Evolutionary conservation across 2,888 invertebrate species (phyloP).

Genomic region (Melieria picta): DNA sequence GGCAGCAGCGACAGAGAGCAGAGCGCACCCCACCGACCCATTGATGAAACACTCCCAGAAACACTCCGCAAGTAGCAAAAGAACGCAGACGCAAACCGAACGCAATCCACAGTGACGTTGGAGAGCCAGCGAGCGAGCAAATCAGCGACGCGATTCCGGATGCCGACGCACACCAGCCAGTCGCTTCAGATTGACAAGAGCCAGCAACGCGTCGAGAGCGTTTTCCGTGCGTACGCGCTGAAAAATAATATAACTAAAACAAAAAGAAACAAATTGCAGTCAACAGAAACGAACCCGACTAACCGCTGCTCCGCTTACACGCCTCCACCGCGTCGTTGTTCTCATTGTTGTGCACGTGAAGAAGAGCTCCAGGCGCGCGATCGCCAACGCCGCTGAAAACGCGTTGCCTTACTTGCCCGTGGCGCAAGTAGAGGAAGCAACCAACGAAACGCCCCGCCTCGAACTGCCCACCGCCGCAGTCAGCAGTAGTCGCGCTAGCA

Average conservation of each 20-base stretch:
- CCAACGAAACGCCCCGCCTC: conserved; percentile 17
- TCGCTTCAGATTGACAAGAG: conserved; percentile 54
- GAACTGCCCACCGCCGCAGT: conserved; percentile 28
- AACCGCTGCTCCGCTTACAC: no score
- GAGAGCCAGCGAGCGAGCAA: not conserved
- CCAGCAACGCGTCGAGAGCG: conserved; percentile 54
- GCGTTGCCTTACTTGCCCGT: not conserved
- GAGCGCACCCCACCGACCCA: not conserved
- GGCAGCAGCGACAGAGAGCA: not conserved
- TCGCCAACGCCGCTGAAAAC: not conserved
- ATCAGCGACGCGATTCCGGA: conserved; percentile 39
- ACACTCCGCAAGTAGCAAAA: not conserved
- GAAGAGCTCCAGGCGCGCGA: conserved; percentile 2
- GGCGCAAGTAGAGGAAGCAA: not conserved
- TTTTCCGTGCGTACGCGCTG: conserved; percentile 44
- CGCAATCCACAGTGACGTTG: conserved; percentile 11
- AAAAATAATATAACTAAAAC: conserved; percentile 15
- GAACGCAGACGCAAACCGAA: conserved; percentile 50
- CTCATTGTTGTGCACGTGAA: no score
- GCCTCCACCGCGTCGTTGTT: no score
- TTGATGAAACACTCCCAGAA: conserved; percentile 16
- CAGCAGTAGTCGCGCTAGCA: conserved; percentile 24
- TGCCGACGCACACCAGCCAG: conserved; percentile 38
- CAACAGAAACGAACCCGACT: no score
- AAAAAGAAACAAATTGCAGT: not conserved